A percentile compares a stretch with the other conserved stretches of the same genome.
These are phyloP conservation scores for Nipponacmea schrenckii DNA, from an alignment of 2,888 invertebrate species.

Conservation along the genomic window DNA sequence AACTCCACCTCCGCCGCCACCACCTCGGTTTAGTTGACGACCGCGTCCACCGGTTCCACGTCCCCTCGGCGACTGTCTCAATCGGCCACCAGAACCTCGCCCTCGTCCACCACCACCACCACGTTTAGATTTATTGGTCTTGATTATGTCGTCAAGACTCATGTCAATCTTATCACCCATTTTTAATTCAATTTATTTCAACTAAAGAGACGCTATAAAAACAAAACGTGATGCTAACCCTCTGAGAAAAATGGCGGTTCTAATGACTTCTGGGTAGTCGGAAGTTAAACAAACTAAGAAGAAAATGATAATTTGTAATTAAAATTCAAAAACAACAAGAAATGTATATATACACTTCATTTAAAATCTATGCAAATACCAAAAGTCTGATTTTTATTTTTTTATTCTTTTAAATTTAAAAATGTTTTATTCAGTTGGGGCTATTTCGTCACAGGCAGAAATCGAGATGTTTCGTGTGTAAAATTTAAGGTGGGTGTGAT, in stretches of 20 bases:
- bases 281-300: neutral
- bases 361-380: too few relatives aligned
- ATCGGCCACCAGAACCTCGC: slow-evolving; percentile 64
- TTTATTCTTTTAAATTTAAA: too few relatives aligned
- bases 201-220: slow-evolving; percentile 14
- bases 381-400: too few relatives aligned
- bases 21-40: slow-evolving; percentile 69
- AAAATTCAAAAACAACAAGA: too few relatives aligned
- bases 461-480: too few relatives aligned
- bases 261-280: slow-evolving; percentile 29
- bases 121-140: slow-evolving; percentile 76
- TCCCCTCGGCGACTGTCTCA: slow-evolving; percentile 58
- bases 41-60: slow-evolving; percentile 41
- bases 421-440: too few relatives aligned
- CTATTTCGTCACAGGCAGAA: too few relatives aligned
- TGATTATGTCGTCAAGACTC: slow-evolving; percentile 97
- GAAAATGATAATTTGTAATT: too few relatives aligned
- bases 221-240: slow-evolving; percentile 16
- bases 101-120: slow-evolving; percentile 72
- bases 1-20: slow-evolving; percentile 64
- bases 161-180: slow-evolving; percentile 97
- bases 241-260: slow-evolving; percentile 41
- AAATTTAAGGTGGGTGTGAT: too few relatives aligned
- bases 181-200: slow-evolving; percentile 61
- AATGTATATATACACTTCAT: too few relatives aligned